Conservation (phyloP, 2,113 vertebrate species). For the Podarcis raffonei region DNA sequence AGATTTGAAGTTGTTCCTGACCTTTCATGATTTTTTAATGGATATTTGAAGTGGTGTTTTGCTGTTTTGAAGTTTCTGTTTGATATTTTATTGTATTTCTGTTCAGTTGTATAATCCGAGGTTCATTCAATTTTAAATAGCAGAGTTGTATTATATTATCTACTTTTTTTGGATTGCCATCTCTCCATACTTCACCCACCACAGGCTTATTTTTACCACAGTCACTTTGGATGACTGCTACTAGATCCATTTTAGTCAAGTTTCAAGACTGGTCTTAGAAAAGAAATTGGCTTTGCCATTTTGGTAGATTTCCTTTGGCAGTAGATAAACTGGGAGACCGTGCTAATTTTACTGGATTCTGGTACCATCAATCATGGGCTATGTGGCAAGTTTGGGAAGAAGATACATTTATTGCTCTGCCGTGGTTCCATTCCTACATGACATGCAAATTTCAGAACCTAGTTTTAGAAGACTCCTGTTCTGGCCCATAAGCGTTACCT, state of each 20-base stretch:
- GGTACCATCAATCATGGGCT: not conserved
- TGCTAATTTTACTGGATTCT: not conserved
- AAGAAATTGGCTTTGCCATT: not conserved
- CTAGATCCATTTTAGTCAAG: not conserved
- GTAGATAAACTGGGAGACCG: not conserved
- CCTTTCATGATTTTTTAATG: not conserved
- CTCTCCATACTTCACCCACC: too few relatives aligned
- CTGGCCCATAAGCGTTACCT: too few relatives aligned
- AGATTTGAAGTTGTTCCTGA: not conserved
- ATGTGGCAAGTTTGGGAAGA: too few relatives aligned
- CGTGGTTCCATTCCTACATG: not conserved
- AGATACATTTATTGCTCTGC: not conserved
- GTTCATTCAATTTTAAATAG: not conserved
- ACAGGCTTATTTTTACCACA: not conserved
- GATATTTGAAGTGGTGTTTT: not conserved
- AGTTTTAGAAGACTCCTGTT: not conserved
- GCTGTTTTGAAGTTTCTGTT: not conserved
- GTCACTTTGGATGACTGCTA: not conserved
- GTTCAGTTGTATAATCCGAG: not conserved
- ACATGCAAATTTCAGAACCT: not conserved
- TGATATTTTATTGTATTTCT: not conserved
- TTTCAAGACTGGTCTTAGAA: not conserved
- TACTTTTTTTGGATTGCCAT: not conserved
- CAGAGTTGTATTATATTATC: not conserved
- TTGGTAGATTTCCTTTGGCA: not conserved